phyloP scores from a whole-genome alignment of 2,888 invertebrate genomes.

The Bursaphelenchus okinawaensis region DNA sequence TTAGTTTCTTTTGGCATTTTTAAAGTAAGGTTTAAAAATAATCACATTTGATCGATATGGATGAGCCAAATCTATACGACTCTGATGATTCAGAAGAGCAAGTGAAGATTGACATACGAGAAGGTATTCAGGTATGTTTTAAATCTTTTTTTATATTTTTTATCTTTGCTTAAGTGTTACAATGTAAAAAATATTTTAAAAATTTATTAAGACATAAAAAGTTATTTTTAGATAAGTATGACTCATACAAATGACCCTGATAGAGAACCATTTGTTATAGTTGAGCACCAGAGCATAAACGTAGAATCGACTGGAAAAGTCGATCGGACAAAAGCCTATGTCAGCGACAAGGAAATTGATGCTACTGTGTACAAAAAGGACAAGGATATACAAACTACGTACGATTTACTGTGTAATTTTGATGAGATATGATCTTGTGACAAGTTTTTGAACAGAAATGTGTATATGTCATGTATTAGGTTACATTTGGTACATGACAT shows the following conservation, averaged over 20 bases:
- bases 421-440: too few relatives aligned
- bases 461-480: too few relatives aligned
- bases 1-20: too few relatives aligned
- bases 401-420: neutral
- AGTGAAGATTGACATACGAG: slow-evolving; percentile 6
- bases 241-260: neutral
- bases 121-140: neutral
- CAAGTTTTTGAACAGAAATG: too few relatives aligned
- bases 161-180: neutral
- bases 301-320: neutral
- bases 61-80: slow-evolving; percentile 1
- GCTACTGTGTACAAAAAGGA: slow-evolving; percentile 2
- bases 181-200: too few relatives aligned
- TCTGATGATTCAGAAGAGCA: slow-evolving; percentile 1
- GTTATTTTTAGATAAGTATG: neutral
- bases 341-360: slow-evolving; percentile 7
- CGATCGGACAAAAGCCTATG: slow-evolving; percentile 1
- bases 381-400: neutral
- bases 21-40: too few relatives aligned
- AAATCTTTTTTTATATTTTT: neutral
- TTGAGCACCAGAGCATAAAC: slow-evolving; percentile 3
- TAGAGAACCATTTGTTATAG: neutral
- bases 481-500: too few relatives aligned
- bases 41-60: slow-evolving; percentile 2
- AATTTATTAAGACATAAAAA: neutral